phyloP scores from a whole-genome alignment of 35 echinoderm and acorn worm species.

The Anneissia japonica region DNA sequence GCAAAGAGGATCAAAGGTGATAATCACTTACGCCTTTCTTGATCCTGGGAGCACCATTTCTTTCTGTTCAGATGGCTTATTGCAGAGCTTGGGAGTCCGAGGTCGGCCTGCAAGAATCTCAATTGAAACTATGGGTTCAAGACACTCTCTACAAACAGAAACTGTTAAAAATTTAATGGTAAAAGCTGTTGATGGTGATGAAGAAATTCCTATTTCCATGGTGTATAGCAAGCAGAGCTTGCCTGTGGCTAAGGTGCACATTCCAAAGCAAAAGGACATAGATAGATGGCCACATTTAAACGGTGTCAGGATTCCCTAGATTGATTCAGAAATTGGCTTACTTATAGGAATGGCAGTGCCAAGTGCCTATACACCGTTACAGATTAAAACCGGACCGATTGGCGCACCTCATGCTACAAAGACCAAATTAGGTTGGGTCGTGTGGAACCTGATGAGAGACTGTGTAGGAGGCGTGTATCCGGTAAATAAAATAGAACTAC shows the following conservation, averaged over 20 bases:
- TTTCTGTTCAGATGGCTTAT: too few species aligned
- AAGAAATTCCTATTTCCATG: not conserved
- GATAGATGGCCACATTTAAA: not conserved
- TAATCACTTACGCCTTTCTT: constrained; percentile 29
- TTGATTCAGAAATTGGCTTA: not conserved
- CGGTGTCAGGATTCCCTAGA: not conserved
- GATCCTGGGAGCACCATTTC: constrained; percentile 3
- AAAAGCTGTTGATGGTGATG: not conserved
- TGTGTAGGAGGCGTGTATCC: not conserved
- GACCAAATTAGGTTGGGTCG: not conserved
- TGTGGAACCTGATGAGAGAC: not conserved
- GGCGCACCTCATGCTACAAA: not conserved
- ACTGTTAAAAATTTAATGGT: not conserved
- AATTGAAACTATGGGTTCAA: constrained; percentile 4
- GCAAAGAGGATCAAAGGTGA: not conserved
- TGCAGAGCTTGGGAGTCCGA: not conserved
- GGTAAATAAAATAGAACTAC: not conserved
- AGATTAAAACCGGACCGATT: not conserved
- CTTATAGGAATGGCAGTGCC: not conserved
- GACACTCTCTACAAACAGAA: not conserved
- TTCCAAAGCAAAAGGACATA: not conserved
- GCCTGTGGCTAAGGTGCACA: not conserved
- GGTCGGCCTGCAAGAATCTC: not conserved
- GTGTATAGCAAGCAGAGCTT: not conserved
- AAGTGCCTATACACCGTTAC: not conserved